Evolutionary conservation across 2,888 invertebrate genomes (phyloP), one percentile per base, ranked within the genome.

Genomic region (Ganaspis brasiliensis): DNA sequence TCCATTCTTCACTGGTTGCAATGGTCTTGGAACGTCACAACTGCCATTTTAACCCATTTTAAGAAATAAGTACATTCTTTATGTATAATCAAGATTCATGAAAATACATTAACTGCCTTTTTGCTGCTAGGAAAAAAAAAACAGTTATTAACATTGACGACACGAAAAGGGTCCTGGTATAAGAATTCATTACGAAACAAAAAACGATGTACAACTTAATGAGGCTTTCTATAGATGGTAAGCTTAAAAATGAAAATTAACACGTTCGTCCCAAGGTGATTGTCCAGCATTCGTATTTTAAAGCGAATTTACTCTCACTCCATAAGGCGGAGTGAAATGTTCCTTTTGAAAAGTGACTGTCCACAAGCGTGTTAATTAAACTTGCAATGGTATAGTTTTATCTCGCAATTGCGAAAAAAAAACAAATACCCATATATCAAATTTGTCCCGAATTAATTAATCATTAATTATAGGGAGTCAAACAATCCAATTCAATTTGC

Each of bases 241-340:
- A 63, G 21, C 37, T 63, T 35, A 10, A 57, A 63, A 63, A 63
- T 63, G 63, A 63, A 63, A 63, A 63, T 63, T 63, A 63, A 63
- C 63, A 63, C 40, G 40, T 63, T 63, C 37, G 14, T 63, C 37
- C 40, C 63, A 63, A 63, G 63, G 63, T 63, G 37, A 40, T 63
- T 63, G 40, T 63, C 63, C 35, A 19, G 12, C 61, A 12, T 37
- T 63, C 37, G 12, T 61, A 16, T 35, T 35, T 63, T 52, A 19
- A 21, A 63, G n/a, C 63, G 37, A 63, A 63, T 21, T 40, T 21
- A 21, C 63, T 63, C 63, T 63, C 63, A 37, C 63, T 63, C 63
- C 61, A 37, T 37, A 37, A 12, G 14, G 16, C 16, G 37, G 63
- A 63, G 40, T 37, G 40, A 63, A 63, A 37, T 61, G 31, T 63